Base-by-base conservation (phyloP, 1,140 invertebrate species). In the Harlomillsia oculata region DNA sequence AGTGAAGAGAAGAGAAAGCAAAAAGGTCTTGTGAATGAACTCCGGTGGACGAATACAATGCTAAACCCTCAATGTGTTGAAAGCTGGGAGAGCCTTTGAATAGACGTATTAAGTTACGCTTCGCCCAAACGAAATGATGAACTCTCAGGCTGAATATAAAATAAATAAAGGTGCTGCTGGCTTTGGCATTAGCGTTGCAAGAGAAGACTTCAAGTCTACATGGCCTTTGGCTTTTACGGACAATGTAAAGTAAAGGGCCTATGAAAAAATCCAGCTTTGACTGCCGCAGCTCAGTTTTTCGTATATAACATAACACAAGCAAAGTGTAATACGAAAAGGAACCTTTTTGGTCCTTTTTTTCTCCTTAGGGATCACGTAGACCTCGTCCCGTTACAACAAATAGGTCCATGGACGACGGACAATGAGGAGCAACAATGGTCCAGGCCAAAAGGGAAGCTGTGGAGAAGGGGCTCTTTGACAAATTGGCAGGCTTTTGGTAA, bases 41-140 rank as follows among this genome's bases (percentile, higher is more conserved):
- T n/a, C n/a, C n/a, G n/a, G n/a, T n/a, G n/a, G n/a, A n/a, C n/a
- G n/a, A n/a, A n/a, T n/a, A n/a, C n/a, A n/a, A n/a, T n/a, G n/a
- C n/a, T n/a, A n/a, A n/a, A n/a, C n/a, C n/a, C 44, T 30, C 29
- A 46, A 46, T 46, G 44, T 46, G 44, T 46, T 46, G 44, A 46
- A 46, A 46, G 44, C 32, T 46, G 44, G 21, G 32, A 46, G n/a
- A n/a, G n/a, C n/a, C n/a, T n/a, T n/a, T 46, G 44, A 46, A 46
- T 46, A 46, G 44, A 46, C 44, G 44, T 46, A 46, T 46, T 46
- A 46, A 30, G 26, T 46, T 46, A 46, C 44, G 14, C 26, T 29
- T 28, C 18, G 30, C 9, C 23, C 26, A 46, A 46, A 20, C 25
- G 20, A 46, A 46, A 29, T 16, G 25, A 46, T 46, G 23, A n/a